phyloP scores from a whole-genome alignment of 2,888 invertebrate genomes.

The Yponomeuta sedellus region DNA sequence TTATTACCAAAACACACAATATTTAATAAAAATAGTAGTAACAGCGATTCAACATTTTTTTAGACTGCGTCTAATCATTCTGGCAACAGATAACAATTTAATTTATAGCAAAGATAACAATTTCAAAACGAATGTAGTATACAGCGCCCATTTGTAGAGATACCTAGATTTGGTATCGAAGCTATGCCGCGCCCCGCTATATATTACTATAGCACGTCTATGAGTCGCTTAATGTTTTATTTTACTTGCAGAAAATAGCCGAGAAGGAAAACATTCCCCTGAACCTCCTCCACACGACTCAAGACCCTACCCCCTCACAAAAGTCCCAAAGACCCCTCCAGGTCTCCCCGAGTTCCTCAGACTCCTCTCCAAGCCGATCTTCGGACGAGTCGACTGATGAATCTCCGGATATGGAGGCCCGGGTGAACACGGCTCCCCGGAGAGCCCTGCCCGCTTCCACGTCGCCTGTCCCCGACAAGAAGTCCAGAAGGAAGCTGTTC shows the following conservation, averaged over 20 bases:
- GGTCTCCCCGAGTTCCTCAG: slow-evolving; percentile 23
- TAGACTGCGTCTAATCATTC: too few relatives aligned
- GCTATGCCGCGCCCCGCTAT: too few relatives aligned
- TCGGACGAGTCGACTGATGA: slow-evolving; percentile 17
- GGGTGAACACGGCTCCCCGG: slow-evolving; percentile 52
- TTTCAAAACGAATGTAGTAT: too few relatives aligned
- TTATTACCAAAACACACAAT: too few relatives aligned
- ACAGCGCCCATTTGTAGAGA: too few relatives aligned
- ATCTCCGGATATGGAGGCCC: slow-evolving; percentile 28
- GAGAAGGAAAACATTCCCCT: slow-evolving; percentile 57
- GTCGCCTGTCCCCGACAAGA: slow-evolving; percentile 24
- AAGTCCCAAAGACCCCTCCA: slow-evolving; percentile 41
- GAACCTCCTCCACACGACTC: slow-evolving; percentile 37
- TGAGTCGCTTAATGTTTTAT: too few relatives aligned
- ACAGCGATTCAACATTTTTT: too few relatives aligned
- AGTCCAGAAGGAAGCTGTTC: slow-evolving; percentile 52
- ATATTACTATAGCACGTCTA: too few relatives aligned
- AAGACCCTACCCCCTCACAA: slow-evolving; percentile 25
- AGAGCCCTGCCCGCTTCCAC: slow-evolving; percentile 29
- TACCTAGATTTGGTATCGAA: too few relatives aligned
- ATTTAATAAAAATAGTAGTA: too few relatives aligned
- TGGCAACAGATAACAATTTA: too few relatives aligned
- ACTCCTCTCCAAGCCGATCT: slow-evolving; percentile 32
- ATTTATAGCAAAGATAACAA: too few relatives aligned
- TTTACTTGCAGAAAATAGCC: slow-evolving; percentile 48